phyloP scores from a whole-genome alignment of 2,888 invertebrate species.

The Drosophila picticornis region DNA sequence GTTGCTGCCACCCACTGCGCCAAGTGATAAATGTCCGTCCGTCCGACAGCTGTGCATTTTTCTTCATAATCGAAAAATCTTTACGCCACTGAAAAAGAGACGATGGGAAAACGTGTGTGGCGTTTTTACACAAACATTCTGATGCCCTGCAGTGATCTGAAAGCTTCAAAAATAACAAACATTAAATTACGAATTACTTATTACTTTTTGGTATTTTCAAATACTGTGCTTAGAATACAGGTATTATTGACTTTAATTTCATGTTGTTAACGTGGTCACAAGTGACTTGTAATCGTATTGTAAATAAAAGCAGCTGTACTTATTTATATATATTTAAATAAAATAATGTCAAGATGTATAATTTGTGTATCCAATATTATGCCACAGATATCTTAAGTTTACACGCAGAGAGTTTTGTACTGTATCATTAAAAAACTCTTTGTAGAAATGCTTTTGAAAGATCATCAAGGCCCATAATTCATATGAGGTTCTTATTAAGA shows the following conservation, averaged over 20 bases:
- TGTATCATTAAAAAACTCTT: too few species aligned
- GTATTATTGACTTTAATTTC: neutral
- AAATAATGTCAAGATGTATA: neutral
- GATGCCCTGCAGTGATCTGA: conserved; percentile 25
- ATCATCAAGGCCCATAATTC: neutral
- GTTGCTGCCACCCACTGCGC: conserved; percentile 37
- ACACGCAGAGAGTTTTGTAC: neutral
- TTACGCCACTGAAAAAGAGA: conserved; percentile 35
- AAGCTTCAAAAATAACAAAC: neutral
- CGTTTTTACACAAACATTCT: conserved; percentile 16
- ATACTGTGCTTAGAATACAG: neutral
- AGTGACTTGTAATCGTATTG: neutral
- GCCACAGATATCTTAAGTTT: neutral
- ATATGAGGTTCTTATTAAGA: too few species aligned
- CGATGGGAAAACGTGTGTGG: neutral
- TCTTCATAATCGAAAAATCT: conserved; percentile 75
- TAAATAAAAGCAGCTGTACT: neutral
- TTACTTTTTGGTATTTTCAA: neutral
- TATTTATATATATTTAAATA: neutral
- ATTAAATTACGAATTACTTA: neutral
- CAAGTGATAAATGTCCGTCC: conserved; percentile 70
- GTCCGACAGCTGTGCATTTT: conserved; percentile 70
- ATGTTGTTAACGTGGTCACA: neutral
- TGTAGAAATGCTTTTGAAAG: neutral
- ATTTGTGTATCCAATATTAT: neutral